Evolutionary conservation across 2,888 invertebrate genomes (phyloP), one percentile per base, ranked within the genome.

Genomic region (Liodrosophila aerea): DNA sequence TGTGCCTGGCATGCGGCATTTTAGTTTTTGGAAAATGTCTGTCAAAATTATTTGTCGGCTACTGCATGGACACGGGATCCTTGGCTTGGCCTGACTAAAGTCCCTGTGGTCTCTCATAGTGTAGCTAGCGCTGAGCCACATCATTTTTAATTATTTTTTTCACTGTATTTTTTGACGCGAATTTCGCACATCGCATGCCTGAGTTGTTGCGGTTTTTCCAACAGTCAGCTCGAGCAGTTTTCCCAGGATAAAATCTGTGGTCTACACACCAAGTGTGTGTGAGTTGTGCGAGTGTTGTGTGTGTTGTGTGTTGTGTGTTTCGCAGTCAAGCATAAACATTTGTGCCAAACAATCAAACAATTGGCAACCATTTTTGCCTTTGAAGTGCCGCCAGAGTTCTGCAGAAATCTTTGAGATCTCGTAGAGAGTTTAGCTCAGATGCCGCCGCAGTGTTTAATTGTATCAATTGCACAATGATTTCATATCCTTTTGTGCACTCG

Each of bases 341-440:
- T 76, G 76, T 84, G 74, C 44, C 78, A 85, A 83, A 81, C 81
- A 81, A 85, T 85, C 81, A 80, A 85, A 83, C 85, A 85, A 71
- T 76, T 65, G 84, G 65, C 69, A 73, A 76, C 52, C 65, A 60
- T 63, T 57, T 58, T 34, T 18, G 39, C 50, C 76, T 76, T 76
- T 76, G 76, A 77, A 52, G 65, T 72, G 16, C 40, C 45, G 43
- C 59, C 51, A 36, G 67, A 69, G 64, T 80, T 76, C 71, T 22
- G 53, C 53, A 22, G 64, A 85, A 75, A 71, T 31, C 64, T 57
- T 70, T 41, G 40, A 43, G 45, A 29, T 45, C 58, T 60, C 53
- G 30, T 40, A 60, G 54, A 61, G 36, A 43, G 29, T 39, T 39
- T 31, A 33, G 61, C 60, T 39, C 22, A 45, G 50, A 54, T 57